Percentiles rank a stretch among this genome's conserved stretches.
Evolutionary conservation across 2,888 invertebrate genomes (phyloP).

Genomic region (Leucozona laternaria): DNA sequence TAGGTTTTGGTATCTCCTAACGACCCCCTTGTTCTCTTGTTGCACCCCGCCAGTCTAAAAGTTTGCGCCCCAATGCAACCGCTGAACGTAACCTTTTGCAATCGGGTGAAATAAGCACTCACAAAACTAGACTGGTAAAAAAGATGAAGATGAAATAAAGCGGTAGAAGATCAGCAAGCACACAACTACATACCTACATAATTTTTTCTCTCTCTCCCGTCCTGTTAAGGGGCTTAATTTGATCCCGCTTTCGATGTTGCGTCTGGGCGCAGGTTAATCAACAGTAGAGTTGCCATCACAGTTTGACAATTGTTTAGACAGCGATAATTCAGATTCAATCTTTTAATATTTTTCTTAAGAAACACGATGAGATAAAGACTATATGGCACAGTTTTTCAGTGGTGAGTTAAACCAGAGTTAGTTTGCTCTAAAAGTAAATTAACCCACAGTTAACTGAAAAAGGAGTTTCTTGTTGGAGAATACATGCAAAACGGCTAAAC

Average conservation of each 20-base stretch:
- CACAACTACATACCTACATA: slow-evolving; percentile 19
- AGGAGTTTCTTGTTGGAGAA: too few relatives aligned
- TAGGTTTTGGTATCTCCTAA: slow-evolving; percentile 18
- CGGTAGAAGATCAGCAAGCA: slow-evolving; percentile 39
- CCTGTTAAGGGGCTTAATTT: slow-evolving; percentile 3
- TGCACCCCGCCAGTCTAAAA: background rate
- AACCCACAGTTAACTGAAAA: too few relatives aligned
- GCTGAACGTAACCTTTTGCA: slow-evolving; percentile 62
- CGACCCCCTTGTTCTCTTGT: background rate
- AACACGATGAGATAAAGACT: too few relatives aligned
- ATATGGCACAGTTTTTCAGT: too few relatives aligned
- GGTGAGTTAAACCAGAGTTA: too few relatives aligned
- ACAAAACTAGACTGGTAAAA: slow-evolving; percentile 63
- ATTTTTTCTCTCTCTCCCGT: slow-evolving; percentile 26
- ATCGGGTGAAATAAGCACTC: slow-evolving; percentile 52
- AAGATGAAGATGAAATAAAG: slow-evolving; percentile 65
- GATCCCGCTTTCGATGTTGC: slow-evolving; percentile 25
- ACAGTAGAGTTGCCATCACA: slow-evolving; percentile 4
- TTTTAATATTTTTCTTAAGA: too few relatives aligned
- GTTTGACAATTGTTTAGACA: background rate
- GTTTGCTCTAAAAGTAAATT: too few relatives aligned
- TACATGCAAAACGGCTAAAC: too few relatives aligned
- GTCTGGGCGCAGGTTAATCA: slow-evolving; percentile 38
- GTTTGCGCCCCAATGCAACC: slow-evolving; percentile 5
- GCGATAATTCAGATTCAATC: too few relatives aligned